Evolutionary conservation across 2,113 vertebrate species (phyloP).

Genomic region (Pelobates fuscus): DNA sequence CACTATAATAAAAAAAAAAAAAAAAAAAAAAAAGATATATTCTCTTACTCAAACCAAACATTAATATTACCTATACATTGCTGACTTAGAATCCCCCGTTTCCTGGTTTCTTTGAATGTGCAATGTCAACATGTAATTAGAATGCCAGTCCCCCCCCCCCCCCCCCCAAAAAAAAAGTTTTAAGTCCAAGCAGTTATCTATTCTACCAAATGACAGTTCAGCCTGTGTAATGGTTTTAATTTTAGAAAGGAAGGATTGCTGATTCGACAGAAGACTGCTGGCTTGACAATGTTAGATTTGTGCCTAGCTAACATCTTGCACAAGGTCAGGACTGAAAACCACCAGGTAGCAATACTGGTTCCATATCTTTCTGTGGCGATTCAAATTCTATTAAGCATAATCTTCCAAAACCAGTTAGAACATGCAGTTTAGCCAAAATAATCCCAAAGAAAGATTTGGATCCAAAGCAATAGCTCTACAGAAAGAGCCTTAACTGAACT

Average conservation of each 20-base stretch:
- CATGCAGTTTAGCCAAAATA: conserved; percentile 23
- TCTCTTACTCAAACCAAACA: too few relatives aligned
- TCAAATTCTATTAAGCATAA: conserved; percentile 42
- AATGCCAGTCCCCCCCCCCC: not conserved
- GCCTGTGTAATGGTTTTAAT: conserved; percentile 19
- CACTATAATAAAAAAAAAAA: too few relatives aligned
- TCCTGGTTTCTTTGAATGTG: not conserved
- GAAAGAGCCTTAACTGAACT: conserved; percentile 32
- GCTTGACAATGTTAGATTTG: conserved; percentile 3
- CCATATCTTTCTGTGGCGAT: conserved; percentile 6
- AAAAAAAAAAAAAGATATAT: too few relatives aligned
- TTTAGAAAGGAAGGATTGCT: conserved; percentile 27
- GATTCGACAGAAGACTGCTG: conserved; percentile 32
- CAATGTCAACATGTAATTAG: not conserved
- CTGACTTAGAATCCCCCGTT: not conserved
- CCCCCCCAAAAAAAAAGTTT: not conserved
- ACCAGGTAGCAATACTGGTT: conserved; percentile 33
- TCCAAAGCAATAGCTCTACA: not conserved
- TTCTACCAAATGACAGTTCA: conserved; percentile 15
- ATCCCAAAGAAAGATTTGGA: conserved; percentile 30
- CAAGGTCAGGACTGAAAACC: conserved; percentile 6
- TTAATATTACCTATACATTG: too few relatives aligned
- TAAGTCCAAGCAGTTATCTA: conserved; percentile 16
- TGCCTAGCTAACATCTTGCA: conserved; percentile 37
- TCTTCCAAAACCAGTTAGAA: not conserved